Evolutionary conservation across 2,888 invertebrate species (phyloP).

Genomic region (Sepioteuthis lessoniana): DNA sequence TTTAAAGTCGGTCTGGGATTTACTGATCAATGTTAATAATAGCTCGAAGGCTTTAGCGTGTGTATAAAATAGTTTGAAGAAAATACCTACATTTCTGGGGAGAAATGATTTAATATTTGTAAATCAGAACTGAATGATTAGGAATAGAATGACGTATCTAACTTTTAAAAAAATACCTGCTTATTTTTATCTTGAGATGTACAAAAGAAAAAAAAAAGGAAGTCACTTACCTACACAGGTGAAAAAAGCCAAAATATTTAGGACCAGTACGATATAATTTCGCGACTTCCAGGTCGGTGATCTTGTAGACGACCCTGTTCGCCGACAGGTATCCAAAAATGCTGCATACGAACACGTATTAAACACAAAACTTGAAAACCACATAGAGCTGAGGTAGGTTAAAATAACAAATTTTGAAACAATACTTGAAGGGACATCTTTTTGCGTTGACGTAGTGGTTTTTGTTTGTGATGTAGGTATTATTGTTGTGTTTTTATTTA

Average conservation of each 20-base stretch:
- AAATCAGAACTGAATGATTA: no score
- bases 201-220: neutral
- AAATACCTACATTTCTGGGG: no score
- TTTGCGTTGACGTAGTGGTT: neutral
- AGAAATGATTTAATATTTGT: no score
- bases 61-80: no score
- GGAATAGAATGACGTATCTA: no score
- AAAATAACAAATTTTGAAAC: neutral
- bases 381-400: neutral
- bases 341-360: neutral
- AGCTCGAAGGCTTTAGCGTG: no score
- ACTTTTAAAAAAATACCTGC: no score
- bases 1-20: no score
- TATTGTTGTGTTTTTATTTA: neutral
- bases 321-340: neutral
- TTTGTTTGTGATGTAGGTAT: neutral
- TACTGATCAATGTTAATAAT: no score
- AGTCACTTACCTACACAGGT: neutral
- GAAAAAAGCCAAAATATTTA: conserved; percentile 33
- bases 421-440: no score
- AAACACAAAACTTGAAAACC: neutral
- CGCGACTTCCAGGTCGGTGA: neutral
- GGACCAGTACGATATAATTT: conserved; percentile 15
- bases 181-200: no score
- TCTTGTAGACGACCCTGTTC: neutral